Conservation (phyloP, 1,140 invertebrate genomes). For the Drosophila azteca region DNA sequence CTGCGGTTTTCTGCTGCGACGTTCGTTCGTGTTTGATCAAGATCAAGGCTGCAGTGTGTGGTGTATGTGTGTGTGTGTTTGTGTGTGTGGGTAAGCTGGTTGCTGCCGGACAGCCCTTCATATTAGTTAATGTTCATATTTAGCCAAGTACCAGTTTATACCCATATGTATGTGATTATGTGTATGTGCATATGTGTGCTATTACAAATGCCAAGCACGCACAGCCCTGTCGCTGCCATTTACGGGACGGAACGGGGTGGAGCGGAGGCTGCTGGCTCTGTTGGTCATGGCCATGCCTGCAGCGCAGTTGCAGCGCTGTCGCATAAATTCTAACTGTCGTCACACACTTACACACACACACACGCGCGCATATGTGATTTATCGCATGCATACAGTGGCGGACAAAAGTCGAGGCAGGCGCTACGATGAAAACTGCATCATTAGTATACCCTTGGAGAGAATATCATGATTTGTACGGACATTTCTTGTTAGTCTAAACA, state of each 20-base stretch:
- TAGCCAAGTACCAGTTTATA: no score
- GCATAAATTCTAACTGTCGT: slow-evolving; percentile 55
- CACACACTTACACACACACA: slow-evolving; percentile 22
- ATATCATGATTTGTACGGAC: no score
- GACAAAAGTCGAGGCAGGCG: no score
- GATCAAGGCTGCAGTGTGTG: slow-evolving; percentile 67
- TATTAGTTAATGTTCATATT: slow-evolving; percentile 22
- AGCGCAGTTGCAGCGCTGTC: slow-evolving; percentile 22
- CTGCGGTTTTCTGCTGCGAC: slow-evolving; percentile 27
- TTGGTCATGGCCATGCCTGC: slow-evolving; percentile 46
- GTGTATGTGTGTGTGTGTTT: slow-evolving; percentile 11
- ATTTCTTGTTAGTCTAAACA: no score
- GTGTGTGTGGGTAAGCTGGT: slow-evolving; percentile 38
- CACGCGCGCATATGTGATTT: slow-evolving; percentile 2
- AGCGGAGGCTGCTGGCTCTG: slow-evolving; percentile 29
- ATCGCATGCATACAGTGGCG: not conserved
- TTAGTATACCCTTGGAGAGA: no score
- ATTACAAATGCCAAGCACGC: slow-evolving; percentile 55
- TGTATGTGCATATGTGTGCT: slow-evolving; percentile 16
- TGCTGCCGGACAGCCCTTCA: slow-evolving; percentile 56
- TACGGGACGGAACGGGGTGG: slow-evolving; percentile 1
- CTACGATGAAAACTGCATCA: no score
- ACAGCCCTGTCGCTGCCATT: slow-evolving; percentile 26
- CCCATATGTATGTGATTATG: not conserved
- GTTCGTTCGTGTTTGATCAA: slow-evolving; percentile 72